phyloP scores from a whole-genome alignment of 2,797 vertebrate species.

The Sebastes minor region DNA sequence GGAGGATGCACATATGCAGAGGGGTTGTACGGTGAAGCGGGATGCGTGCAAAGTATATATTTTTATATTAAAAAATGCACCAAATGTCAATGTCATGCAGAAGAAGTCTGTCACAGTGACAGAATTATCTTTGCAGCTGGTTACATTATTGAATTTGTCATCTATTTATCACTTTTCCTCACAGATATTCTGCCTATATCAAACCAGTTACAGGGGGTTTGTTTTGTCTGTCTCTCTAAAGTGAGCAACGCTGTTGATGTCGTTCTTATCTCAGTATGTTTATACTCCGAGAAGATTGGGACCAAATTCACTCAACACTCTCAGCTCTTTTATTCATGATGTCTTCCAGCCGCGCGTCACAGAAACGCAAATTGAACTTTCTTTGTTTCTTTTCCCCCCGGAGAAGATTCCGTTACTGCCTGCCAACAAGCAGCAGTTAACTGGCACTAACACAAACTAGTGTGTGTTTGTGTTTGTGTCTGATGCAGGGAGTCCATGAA shows the following conservation, averaged over 20 bases:
- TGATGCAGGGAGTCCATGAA: slow-evolving; percentile 92
- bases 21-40: neutral
- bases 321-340: neutral
- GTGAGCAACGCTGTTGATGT: neutral
- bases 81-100: too few relatives aligned
- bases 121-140: neutral
- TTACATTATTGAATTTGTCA: neutral
- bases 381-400: neutral
- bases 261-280: neutral
- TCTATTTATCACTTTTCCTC: neutral
- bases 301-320: neutral
- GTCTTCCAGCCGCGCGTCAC: neutral
- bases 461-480: neutral
- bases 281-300: neutral
- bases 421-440: slow-evolving; percentile 9
- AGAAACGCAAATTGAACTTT: neutral
- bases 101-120: neutral
- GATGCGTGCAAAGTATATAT: neutral
- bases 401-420: slow-evolving; percentile 11
- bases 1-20: neutral
- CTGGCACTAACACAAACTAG: neutral
- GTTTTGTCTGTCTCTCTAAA: neutral
- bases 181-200: neutral
- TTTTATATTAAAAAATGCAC: neutral
- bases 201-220: neutral